Evolutionary conservation across 2,113 vertebrate genomes (phyloP).

Genomic region (Castor canadensis): DNA sequence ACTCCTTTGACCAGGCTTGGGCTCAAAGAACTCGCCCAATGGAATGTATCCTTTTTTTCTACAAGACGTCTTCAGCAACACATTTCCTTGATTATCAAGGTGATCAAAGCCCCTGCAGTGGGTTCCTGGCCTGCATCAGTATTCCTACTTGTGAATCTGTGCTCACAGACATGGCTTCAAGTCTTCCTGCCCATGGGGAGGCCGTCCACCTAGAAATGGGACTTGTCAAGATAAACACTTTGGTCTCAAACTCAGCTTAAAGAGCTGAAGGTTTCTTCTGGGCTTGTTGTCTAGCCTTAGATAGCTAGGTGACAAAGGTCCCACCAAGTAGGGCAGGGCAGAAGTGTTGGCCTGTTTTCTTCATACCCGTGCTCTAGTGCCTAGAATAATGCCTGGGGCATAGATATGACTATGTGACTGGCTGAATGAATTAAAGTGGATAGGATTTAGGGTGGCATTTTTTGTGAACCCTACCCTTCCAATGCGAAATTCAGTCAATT

Average conservation of each 20-base stretch:
- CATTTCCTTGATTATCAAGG: too few relatives aligned
- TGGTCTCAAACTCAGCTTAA: background rate
- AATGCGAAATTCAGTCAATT: background rate
- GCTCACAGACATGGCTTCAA: background rate
- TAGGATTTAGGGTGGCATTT: background rate
- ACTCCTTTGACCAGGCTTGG: background rate
- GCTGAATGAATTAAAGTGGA: background rate
- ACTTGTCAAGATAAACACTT: background rate
- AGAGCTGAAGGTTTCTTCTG: background rate
- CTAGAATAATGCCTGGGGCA: background rate
- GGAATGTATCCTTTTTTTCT: background rate
- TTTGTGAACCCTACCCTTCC: background rate
- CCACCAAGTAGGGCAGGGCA: background rate
- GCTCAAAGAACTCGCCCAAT: background rate
- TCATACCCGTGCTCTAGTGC: background rate
- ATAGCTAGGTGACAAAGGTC: background rate
- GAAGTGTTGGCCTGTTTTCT: background rate
- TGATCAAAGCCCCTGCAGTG: background rate
- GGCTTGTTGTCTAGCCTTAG: background rate
- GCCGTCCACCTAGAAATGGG: background rate
- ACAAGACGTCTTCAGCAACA: background rate
- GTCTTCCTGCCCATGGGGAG: background rate
- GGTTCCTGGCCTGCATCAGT: background rate
- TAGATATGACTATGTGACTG: background rate
- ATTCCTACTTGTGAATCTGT: background rate